Conservation (phyloP, 1,140 invertebrate genomes). For the Drosophila asahinai region DNA sequence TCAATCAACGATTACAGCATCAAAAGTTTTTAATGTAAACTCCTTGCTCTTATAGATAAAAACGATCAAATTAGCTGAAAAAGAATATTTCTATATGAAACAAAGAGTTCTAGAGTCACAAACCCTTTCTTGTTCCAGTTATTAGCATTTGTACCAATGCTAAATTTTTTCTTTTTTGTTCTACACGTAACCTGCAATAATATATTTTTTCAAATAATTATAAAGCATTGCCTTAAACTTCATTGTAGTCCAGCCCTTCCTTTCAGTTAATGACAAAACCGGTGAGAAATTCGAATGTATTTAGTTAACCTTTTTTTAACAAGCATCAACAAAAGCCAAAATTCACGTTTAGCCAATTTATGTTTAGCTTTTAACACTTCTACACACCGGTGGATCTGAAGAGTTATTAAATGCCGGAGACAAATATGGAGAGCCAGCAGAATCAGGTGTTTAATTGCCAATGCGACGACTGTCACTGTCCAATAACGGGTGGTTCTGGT, state of each 20-base stretch:
- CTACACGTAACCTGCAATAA: not conserved
- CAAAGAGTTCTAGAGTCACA: too few species aligned
- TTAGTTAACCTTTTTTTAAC: constrained; percentile 13
- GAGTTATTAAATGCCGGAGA: not conserved
- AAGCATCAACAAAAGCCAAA: constrained; percentile 15
- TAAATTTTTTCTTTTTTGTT: not conserved
- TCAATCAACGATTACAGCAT: not conserved
- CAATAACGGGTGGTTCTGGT: not conserved
- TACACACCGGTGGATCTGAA: constrained; percentile 4
- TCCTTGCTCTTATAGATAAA: too few species aligned
- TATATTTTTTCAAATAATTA: not conserved
- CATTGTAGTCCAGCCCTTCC: not conserved
- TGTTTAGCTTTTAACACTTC: constrained; percentile 38
- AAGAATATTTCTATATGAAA: not conserved
- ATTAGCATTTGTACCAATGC: too few species aligned
- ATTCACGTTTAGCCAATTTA: constrained; percentile 15
- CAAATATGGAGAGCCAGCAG: constrained; percentile 15
- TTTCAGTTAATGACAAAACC: not conserved
- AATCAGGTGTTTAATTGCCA: not conserved
- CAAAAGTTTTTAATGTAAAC: not conserved
- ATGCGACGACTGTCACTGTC: not conserved
- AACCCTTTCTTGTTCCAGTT: too few species aligned
- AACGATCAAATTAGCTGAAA: too few species aligned
- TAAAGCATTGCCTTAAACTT: not conserved
- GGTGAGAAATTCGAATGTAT: not conserved